These are phyloP conservation scores for Myotis brandtii DNA, from an alignment of 2,113 vertebrate genomes.

Conservation along the genomic window DNA sequence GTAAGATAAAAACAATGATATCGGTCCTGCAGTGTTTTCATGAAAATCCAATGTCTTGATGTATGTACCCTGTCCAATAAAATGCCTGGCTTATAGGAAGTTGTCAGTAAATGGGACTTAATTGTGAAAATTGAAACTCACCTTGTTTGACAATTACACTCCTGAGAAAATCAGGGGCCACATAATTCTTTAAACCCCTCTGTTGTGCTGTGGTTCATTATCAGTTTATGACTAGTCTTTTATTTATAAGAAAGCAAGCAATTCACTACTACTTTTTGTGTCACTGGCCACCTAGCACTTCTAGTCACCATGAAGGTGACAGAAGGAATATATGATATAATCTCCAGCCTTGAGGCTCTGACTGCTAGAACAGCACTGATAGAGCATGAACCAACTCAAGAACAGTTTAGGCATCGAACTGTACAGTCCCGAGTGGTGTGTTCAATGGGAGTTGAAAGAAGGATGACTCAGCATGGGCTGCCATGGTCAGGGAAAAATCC, in stretches of 20 bases:
- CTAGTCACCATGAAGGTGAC: background rate
- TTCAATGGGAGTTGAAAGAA: background rate
- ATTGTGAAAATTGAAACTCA: background rate
- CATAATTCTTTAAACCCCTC: background rate
- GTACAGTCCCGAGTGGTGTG: background rate
- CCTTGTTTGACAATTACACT: background rate
- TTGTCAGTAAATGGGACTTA: background rate
- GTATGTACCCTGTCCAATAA: background rate
- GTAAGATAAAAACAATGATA: background rate
- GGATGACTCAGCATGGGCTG: background rate
- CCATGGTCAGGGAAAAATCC: background rate
- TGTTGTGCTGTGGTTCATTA: background rate
- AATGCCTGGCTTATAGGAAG: background rate
- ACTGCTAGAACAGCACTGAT: background rate
- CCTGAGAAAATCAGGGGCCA: background rate
- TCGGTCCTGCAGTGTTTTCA: background rate
- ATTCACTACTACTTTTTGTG: background rate
- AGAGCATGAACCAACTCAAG: background rate
- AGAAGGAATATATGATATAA: background rate
- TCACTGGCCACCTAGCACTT: background rate
- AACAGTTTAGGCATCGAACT: background rate
- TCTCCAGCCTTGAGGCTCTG: background rate
- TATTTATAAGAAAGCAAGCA: constrained; percentile 13
- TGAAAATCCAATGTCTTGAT: background rate
- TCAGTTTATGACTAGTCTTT: background rate